Evolutionary conservation across 1,140 invertebrate genomes (phyloP), one percentile per base, ranked within the genome.

Genomic region (Cyclargus thomasi): DNA sequence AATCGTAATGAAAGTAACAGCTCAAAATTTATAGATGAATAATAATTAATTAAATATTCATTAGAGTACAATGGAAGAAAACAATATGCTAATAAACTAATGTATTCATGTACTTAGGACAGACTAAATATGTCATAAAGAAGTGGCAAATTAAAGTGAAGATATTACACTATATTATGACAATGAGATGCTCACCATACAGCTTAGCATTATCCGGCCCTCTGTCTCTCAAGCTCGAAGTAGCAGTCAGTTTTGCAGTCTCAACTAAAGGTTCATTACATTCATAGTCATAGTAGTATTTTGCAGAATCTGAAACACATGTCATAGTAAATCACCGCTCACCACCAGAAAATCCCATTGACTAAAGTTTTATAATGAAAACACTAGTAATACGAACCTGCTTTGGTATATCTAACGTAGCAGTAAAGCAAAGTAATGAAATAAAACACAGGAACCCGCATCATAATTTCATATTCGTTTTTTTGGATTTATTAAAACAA

Each of bases 201-300:
- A 97, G 89, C 77, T 93, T 93, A 3, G 96, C 96, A 91, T 97
- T 96, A 36, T 95, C 92, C 23, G 96, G 94, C 67, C 95, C 96
- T 85, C 96, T 92, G 70, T 95, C 95, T 21, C 92, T 91, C 65
- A 97, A 90, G 70, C 94, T 95, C 5, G 96, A 96, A 53, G 96
- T 97, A 29, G 96, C 96, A 79, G 91, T 94, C 36, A 97, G 78
- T 65, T 92, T 92, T 72, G 96, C 94, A 78, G 86, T 92, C 1
- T 95, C 93, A 75, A 97, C 87, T 47, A 97, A 86, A n/a, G 96
- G 94, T 71, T 93, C 92, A 82, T 95, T 96, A 84, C 96, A 97
- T 88, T 96, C 95, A 86, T 95, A 95, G 73, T 94, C 93, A 81
- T 92, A 92, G 70, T 93, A 93, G 77, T 92, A 91, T 79, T 80